Evolutionary conservation across 2,888 invertebrate genomes (phyloP), one percentile per base, ranked within the genome.

Genomic region (Drosophila siamana): DNA sequence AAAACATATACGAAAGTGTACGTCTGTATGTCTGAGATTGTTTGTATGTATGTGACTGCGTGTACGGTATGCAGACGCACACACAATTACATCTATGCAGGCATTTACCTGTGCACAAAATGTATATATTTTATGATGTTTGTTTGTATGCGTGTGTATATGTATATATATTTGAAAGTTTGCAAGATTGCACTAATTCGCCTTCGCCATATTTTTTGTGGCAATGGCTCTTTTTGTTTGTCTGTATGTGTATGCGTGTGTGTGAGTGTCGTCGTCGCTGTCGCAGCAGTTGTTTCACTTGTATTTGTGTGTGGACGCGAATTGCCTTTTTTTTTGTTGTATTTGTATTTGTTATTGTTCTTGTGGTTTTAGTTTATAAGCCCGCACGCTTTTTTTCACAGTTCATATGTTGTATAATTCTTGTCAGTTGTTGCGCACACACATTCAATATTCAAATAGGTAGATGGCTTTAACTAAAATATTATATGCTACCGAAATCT

Each of bases 161-260:
- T 44, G n/a, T n/a, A 46, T 54, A 33, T 59, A 48, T 70, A 60
- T 70, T 66, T 77, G 40, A 67, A 62, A 72, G 72, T 72, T 74
- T 72, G 62, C 72, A 78, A 78, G 61, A 75, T 73, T 78, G 78
- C 78, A 75, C 78, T 78, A 75, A 75, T 73, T 75, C 52, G 59
- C 55, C 73, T 68, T 74, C 75, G 75, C 78, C 75, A 78, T 76
- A 76, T 76, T 76, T 77, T 69, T 75, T 67, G 73, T 63, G 33
- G 59, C 54, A 77, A 72, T 77, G 50, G 41, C 66, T 62, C 67
- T 57, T 28, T 28, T 28, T 28, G 28, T 28, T 28, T 28, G 28
- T 8, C 4, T 28, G 28, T 9, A 19, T 2, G 19, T 19, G 19
- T 50, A 46, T 61, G 56, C 57, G 47, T 46, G 26, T 15, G 47